phyloP scores from a whole-genome alignment of 2,797 vertebrate species.

The Sylvilagus floridanus region DNA sequence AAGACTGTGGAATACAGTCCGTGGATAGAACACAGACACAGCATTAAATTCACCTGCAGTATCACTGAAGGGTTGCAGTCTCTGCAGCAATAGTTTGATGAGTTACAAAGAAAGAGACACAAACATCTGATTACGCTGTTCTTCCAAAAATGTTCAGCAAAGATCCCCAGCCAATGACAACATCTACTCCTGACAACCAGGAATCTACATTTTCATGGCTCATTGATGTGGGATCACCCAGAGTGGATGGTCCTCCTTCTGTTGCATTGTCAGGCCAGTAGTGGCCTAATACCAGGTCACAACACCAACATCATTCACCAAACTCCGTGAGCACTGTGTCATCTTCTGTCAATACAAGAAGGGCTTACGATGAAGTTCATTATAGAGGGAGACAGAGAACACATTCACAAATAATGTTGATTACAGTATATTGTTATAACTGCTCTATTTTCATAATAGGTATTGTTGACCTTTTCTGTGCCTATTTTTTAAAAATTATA shows the following conservation, averaged over 20 bases:
- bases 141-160: no score
- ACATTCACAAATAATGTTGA: not conserved
- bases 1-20: no score
- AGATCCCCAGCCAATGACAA: not conserved
- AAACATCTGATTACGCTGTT: no score
- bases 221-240: not conserved
- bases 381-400: not conserved
- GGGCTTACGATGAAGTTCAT: not conserved
- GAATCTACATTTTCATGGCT: no score
- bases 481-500: not conserved
- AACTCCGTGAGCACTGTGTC: no score
- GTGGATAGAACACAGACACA: not conserved
- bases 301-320: no score
- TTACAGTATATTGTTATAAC: not conserved
- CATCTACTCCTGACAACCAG: no score
- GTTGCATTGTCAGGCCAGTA: not conserved
- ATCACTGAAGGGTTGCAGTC: not conserved
- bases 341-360: no score
- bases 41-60: not conserved
- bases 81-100: no score
- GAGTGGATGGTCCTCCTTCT: no score
- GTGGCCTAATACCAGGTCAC: no score
- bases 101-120: not conserved
- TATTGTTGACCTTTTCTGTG: not conserved
- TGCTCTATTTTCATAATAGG: not conserved